These are phyloP conservation scores for Umimayanthus chanpuru DNA, from an alignment of 92 coral and sea anemone species.

Conservation along the genomic window DNA sequence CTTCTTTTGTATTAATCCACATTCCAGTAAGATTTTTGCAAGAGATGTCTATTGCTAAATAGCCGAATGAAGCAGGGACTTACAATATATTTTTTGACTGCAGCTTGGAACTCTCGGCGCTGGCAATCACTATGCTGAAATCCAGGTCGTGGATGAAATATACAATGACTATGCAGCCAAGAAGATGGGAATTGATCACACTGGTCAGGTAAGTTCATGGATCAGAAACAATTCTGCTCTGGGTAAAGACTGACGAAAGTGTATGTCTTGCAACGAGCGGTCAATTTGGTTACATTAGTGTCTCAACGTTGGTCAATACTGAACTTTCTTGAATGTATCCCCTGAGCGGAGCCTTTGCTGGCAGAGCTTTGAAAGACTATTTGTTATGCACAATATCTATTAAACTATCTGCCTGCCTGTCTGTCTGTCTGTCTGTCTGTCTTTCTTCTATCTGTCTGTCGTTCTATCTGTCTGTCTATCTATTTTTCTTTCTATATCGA, in stretches of 20 bases:
- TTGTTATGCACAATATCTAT: too few relatives aligned
- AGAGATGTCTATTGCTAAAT: background rate
- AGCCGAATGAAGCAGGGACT: background rate
- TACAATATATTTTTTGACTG: background rate
- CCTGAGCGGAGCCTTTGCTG: too few relatives aligned
- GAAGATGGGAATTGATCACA: slow-evolving; percentile 98
- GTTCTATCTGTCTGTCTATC: too few relatives aligned
- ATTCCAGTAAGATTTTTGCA: background rate
- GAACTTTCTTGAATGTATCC: too few relatives aligned
- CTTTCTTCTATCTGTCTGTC: too few relatives aligned
- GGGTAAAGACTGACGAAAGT: background rate
- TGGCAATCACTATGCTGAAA: slow-evolving; percentile 98
- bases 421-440: too few relatives aligned
- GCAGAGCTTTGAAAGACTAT: too few relatives aligned
- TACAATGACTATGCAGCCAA: slow-evolving; percentile 91
- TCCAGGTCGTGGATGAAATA: slow-evolving; percentile 97
- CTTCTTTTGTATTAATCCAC: background rate
- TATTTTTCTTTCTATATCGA: too few relatives aligned
- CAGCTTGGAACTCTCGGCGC: slow-evolving; percentile 99
- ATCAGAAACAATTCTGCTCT: background rate
- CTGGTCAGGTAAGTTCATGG: slow-evolving; percentile 75
- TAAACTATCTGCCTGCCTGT: too few relatives aligned
- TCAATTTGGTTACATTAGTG: background rate
- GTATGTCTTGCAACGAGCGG: background rate
- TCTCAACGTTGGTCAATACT: too few relatives aligned